Percentiles rank a stretch among this genome's conserved stretches.
Evolutionary conservation across 2,888 invertebrate species (phyloP).

Genomic region (Perizoma affinitatum): DNA sequence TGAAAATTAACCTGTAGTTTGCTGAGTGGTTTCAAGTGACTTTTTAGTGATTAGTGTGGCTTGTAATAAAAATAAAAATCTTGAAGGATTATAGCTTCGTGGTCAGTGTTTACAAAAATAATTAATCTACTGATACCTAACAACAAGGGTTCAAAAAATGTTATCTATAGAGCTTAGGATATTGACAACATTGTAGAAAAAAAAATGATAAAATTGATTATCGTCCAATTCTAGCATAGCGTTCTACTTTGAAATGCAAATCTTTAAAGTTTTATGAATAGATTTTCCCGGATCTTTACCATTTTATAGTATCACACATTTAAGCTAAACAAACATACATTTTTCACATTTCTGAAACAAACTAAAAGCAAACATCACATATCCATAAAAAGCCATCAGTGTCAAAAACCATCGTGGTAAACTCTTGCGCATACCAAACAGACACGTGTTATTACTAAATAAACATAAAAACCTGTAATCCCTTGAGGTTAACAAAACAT

Average conservation of each 20-base stretch:
- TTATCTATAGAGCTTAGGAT: too few species aligned
- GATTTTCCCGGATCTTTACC: background rate
- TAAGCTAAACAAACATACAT: slow-evolving; percentile 25
- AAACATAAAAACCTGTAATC: slow-evolving; percentile 79
- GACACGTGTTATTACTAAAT: slow-evolving; percentile 75
- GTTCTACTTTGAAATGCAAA: too few species aligned
- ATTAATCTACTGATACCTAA: background rate
- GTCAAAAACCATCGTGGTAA: slow-evolving; percentile 38
- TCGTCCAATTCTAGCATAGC: too few species aligned
- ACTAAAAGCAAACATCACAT: slow-evolving; percentile 31
- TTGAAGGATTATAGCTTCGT: background rate
- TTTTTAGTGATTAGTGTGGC: slow-evolving; percentile 16
- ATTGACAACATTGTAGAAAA: too few species aligned
- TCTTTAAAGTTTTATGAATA: background rate
- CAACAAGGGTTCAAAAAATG: too few species aligned
- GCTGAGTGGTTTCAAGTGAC: slow-evolving; percentile 34
- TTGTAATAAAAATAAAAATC: background rate
- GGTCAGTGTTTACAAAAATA: slow-evolving; percentile 12
- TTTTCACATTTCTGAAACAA: slow-evolving; percentile 34
- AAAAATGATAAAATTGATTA: too few species aligned
- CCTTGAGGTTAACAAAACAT: slow-evolving; percentile 80
- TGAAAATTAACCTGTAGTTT: slow-evolving; percentile 29
- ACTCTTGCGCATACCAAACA: slow-evolving; percentile 37
- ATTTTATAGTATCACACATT: slow-evolving; percentile 11
- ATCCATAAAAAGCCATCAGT: slow-evolving; percentile 35